These are phyloP conservation scores for Alexandromys fortis DNA, from an alignment of 2,113 vertebrate species.

Conservation along the genomic window DNA sequence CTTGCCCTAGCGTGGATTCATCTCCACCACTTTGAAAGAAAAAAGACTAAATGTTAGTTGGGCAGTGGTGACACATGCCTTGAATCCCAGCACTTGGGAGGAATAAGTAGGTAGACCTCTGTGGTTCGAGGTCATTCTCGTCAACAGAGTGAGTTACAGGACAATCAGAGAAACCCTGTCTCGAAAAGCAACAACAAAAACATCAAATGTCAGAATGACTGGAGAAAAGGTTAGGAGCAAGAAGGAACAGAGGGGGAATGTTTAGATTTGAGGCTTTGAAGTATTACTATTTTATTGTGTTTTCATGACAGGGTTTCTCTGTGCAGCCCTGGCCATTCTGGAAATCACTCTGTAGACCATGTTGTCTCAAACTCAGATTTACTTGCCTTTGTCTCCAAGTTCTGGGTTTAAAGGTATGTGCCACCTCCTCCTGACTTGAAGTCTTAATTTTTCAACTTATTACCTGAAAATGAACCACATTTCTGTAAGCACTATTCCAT, in stretches of 20 bases:
- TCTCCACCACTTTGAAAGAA: not conserved
- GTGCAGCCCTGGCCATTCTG: not conserved
- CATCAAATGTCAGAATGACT: not conserved
- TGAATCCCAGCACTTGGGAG: not conserved
- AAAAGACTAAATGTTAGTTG: not conserved
- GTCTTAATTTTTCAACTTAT: conserved; percentile 33
- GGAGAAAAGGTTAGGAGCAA: not conserved
- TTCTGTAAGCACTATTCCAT: conserved; percentile 43
- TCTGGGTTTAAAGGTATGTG: not conserved
- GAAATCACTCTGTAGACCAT: not conserved
- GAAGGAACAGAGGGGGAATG: not conserved
- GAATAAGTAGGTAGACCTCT: not conserved
- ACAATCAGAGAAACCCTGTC: not conserved
- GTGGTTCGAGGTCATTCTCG: not conserved
- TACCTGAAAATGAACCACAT: not conserved
- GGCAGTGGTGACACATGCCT: not conserved
- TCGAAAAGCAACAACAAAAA: not conserved
- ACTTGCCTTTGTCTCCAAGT: not conserved
- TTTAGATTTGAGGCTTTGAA: conserved; percentile 48
- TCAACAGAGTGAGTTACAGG: not conserved
- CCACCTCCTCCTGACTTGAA: not conserved
- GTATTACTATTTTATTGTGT: not conserved
- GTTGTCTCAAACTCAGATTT: not conserved
- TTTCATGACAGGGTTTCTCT: not conserved
- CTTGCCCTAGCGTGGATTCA: not conserved